Base-by-base conservation (phyloP, 2,113 vertebrate species). In the Limnothrissa miodon region DNA sequence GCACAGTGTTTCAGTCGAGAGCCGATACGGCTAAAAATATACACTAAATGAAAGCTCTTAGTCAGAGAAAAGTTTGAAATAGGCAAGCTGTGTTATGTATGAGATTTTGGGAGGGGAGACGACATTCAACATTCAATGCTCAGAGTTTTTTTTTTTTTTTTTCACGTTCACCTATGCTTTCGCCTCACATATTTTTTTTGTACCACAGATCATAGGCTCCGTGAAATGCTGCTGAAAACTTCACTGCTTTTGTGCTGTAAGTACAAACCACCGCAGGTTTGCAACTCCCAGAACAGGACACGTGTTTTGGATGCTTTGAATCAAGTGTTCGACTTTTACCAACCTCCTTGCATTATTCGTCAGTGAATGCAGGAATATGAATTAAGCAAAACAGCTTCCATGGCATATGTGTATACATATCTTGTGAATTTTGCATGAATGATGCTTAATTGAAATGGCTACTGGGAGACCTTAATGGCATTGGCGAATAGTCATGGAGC, bases 401-500 rank as follows among this genome's bases (percentile, higher is more conserved):
- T 46, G 23, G 4, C 21, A 45, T 13, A 33, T 25, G 45, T 36
- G 53, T 23, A 56, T 56, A 56, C 51, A 56, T 23, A 23, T 23
- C 51, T 56, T 23, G 5, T 56, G 51, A 56, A 56, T 56, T 56
- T n/a, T 80, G 42, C 42, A 45, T 78, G 78, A 45, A 45, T 44
- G 23, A 3, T 45, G 6, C 51, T 56, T 56, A 56, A 56, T 23
- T 56, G 19, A 56, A 56, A 5, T 19, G 19, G 19, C 19, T 21
- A 6, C 51, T 6, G 5, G 51, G 51, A 0, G n/a, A 59, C 78
- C 25, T 85, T 84, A 78, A 86, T 84, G 81, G 88, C 83, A 70
- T 46, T 86, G 80, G 86, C 79, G 82, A 70, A 86, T 87, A 89
- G 86, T 89, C 92, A 91, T 91, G 87, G 88, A 90, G 90, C 89